These are phyloP conservation scores for Drosophila mayaguana DNA, from an alignment of 2,888 invertebrate species.

Conservation along the genomic window DNA sequence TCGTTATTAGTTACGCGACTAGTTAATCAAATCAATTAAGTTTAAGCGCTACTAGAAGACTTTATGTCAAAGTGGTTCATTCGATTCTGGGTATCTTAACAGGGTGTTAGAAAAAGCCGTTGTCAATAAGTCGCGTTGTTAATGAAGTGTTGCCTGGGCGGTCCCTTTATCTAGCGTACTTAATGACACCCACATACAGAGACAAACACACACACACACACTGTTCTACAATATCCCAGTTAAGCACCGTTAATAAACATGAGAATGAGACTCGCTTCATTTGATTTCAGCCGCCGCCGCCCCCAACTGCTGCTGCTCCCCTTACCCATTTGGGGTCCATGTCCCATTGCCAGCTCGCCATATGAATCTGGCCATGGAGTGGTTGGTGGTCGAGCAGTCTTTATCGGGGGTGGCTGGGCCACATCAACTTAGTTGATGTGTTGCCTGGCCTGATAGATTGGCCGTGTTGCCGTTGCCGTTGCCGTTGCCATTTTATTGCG, in stretches of 20 bases:
- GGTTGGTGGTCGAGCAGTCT: slow-evolving; percentile 23
- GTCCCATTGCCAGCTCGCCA: slow-evolving; percentile 16
- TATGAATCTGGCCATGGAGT: slow-evolving; percentile 54
- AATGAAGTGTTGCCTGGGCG: slow-evolving; percentile 64
- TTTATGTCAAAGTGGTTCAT: slow-evolving; percentile 1
- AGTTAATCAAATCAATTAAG: not conserved
- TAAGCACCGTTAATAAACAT: slow-evolving; percentile 77
- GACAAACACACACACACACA: slow-evolving; percentile 19
- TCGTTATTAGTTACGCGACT: not conserved
- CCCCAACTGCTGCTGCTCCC: slow-evolving; percentile 16
- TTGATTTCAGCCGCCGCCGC: slow-evolving; percentile 62
- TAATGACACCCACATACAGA: slow-evolving; percentile 74
- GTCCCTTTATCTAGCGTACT: slow-evolving; percentile 70
- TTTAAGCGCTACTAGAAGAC: not conserved
- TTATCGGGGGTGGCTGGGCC: slow-evolving; percentile 55
- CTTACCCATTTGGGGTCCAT: slow-evolving; percentile 21
- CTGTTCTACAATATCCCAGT: slow-evolving; percentile 38
- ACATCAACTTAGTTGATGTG: slow-evolving; percentile 60
- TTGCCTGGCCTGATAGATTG: slow-evolving; percentile 70
- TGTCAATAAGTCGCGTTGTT: slow-evolving; percentile 56
- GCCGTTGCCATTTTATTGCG: slow-evolving; percentile 79
- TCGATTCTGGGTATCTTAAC: not conserved
- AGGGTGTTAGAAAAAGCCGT: slow-evolving; percentile 51
- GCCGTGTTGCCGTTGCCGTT: slow-evolving; percentile 76
- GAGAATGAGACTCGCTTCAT: slow-evolving; percentile 76